These are phyloP conservation scores for Mobula birostris DNA, from an alignment of 2,113 vertebrate genomes.

Conservation along the genomic window DNA sequence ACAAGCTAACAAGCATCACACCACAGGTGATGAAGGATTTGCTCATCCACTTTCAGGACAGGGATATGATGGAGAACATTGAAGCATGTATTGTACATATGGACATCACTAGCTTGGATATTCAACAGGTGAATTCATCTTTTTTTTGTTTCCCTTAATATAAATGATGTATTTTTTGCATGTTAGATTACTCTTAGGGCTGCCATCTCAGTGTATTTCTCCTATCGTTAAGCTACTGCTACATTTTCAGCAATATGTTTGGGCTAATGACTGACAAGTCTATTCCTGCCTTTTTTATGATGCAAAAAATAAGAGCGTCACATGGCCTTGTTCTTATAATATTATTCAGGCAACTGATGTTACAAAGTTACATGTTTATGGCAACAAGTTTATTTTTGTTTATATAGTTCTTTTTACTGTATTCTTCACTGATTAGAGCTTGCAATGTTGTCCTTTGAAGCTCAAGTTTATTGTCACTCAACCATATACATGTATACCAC, in stretches of 20 bases:
- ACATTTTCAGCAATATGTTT: neutral
- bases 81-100: slow-evolving; percentile 93
- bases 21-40: slow-evolving; percentile 90
- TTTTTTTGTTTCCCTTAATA: neutral
- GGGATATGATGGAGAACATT: slow-evolving; percentile 82
- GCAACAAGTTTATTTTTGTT: neutral
- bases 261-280: neutral
- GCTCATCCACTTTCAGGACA: slow-evolving; percentile 85
- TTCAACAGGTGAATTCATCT: slow-evolving; percentile 73
- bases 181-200: too few species aligned
- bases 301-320: neutral
- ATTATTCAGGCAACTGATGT: neutral
- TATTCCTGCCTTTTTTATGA: neutral
- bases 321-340: neutral
- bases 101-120: slow-evolving; percentile 93
- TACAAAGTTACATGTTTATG: neutral
- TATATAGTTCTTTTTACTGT: neutral
- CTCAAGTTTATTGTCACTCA: too few species aligned
- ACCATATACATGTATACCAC: too few species aligned
- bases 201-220: neutral
- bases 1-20: slow-evolving; percentile 80
- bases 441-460: neutral
- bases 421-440: neutral
- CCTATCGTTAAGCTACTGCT: neutral
- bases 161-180: neutral